A percentile compares a stretch with the other conserved stretches of the same genome.
phyloP scores from a whole-genome alignment of 2,888 invertebrate species.

The Parnassius mnemosyne region DNA sequence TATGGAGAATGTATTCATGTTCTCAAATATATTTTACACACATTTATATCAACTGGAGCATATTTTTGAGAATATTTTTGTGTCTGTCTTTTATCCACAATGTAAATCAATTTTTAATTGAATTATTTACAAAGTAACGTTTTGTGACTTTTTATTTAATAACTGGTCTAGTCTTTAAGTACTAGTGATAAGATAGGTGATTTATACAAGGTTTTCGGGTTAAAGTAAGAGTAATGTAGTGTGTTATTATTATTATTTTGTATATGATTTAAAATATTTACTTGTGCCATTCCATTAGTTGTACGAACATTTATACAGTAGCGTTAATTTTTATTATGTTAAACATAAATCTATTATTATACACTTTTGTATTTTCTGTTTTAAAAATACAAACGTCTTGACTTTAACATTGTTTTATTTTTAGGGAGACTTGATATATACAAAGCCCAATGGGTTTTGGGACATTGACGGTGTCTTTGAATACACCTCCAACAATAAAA shows the following conservation, averaged over 20 bases:
- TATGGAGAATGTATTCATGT: too few species aligned
- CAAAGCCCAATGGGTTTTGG: too few species aligned
- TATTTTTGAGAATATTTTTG: too few species aligned
- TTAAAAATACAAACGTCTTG: constrained; percentile 23
- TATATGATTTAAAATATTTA: constrained; percentile 11
- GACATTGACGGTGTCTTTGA: too few species aligned
- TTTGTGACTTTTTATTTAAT: constrained; percentile 2
- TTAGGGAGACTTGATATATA: too few species aligned
- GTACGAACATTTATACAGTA: constrained; percentile 22
- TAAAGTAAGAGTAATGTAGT: constrained; percentile 8
- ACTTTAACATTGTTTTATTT: constrained; percentile 15
- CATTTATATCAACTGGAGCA: too few species aligned
- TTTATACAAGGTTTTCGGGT: constrained; percentile 19
- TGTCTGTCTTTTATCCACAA: too few species aligned
- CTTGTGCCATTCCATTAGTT: constrained; percentile 29
- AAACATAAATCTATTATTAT: constrained; percentile 28
- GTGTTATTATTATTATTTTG: constrained; percentile 15
- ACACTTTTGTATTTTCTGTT: constrained; percentile 29
- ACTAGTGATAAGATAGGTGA: constrained; percentile 11
- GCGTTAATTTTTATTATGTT: constrained; percentile 26
- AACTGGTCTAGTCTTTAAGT: constrained; percentile 17
- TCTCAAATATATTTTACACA: too few species aligned
- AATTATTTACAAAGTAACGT: too few species aligned
- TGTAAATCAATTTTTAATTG: too few species aligned
- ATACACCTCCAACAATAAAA: too few species aligned